These are phyloP conservation scores for Anolis carolinensis DNA, from an alignment of 2,113 vertebrate genomes.

Conservation along the genomic window DNA sequence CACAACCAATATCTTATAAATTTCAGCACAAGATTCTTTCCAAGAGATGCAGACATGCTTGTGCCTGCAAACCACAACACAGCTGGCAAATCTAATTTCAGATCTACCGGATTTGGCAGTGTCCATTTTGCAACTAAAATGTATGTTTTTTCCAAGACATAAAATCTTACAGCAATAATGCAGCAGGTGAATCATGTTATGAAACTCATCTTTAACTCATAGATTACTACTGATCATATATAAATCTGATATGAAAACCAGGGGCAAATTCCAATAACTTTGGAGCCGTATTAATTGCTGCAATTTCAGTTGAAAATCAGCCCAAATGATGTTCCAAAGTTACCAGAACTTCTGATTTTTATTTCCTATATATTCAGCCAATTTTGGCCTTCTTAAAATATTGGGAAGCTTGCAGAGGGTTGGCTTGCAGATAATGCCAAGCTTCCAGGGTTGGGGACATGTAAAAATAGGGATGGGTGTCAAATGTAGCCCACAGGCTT, in stretches of 20 bases:
- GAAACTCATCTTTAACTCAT: background rate
- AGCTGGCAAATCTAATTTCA: slow-evolving; percentile 74
- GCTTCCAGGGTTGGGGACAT: too few species aligned
- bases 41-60: slow-evolving; percentile 67
- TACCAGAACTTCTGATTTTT: too few species aligned
- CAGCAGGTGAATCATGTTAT: background rate
- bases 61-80: slow-evolving; percentile 73
- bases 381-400: too few species aligned
- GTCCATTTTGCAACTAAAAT: slow-evolving; percentile 62
- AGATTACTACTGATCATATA: background rate
- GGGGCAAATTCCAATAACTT: too few species aligned
- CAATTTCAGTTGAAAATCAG: too few species aligned
- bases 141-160: slow-evolving; percentile 24
- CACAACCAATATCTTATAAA: slow-evolving; percentile 52
- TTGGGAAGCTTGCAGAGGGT: too few species aligned
- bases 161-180: slow-evolving; percentile 15
- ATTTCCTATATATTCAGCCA: too few species aligned
- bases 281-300: too few species aligned
- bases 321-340: too few species aligned
- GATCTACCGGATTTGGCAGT: slow-evolving; percentile 62
- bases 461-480: too few species aligned
- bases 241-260: too few species aligned
- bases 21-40: slow-evolving; percentile 66
- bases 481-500: background rate
- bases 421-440: too few species aligned